phyloP scores from a whole-genome alignment of 2,888 invertebrate species.

The Dasysyrphus albostriatus region DNA sequence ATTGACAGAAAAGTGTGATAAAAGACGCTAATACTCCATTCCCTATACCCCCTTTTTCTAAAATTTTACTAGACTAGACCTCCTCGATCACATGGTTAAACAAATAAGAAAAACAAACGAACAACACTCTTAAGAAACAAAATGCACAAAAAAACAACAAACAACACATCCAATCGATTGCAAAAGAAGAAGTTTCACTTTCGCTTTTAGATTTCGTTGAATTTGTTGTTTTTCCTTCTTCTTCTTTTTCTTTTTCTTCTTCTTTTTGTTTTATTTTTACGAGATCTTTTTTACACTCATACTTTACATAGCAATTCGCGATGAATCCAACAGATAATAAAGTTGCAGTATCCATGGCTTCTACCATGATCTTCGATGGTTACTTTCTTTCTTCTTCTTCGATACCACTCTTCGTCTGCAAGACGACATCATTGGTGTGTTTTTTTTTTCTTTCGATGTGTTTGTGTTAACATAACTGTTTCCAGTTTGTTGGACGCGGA shows the following conservation, averaged over 20 bases:
- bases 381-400: conserved; percentile 70
- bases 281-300: neutral
- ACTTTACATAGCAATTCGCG: conserved; percentile 27
- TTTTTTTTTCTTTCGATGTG: neutral
- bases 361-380: conserved; percentile 67
- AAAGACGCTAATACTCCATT: conserved; percentile 51
- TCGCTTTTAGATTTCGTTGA: conserved; percentile 79
- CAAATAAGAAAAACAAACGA: conserved; percentile 32
- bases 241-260: conserved; percentile 1
- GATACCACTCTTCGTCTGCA: conserved; percentile 53
- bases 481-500: conserved; percentile 74
- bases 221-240: conserved; percentile 32
- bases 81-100: conserved; percentile 59
- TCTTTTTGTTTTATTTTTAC: neutral
- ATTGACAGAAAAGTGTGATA: conserved; percentile 67
- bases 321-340: conserved; percentile 43
- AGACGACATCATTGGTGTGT: neutral
- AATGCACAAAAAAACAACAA: conserved; percentile 77
- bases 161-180: conserved; percentile 56
- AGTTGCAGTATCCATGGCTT: conserved; percentile 21
- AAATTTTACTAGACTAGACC: conserved; percentile 32
- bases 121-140: conserved; percentile 31
- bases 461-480: conserved; percentile 59
- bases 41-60: neutral
- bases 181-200: conserved; percentile 83